Evolutionary conservation across 2,113 vertebrate genomes (phyloP).

Genomic region (Ailuropoda melanoleuca): DNA sequence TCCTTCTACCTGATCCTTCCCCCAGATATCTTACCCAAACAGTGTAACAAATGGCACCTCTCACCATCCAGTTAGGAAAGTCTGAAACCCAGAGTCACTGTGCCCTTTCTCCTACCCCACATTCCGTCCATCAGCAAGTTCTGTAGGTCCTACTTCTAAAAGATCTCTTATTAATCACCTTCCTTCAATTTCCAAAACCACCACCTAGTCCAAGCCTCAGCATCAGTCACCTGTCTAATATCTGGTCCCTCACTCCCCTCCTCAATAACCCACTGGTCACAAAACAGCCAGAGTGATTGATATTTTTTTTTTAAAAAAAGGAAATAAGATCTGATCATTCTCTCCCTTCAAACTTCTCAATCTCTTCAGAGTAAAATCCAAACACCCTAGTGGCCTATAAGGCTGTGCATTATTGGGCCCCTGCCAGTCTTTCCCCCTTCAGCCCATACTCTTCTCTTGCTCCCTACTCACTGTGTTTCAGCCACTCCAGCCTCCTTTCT

Average conservation of each 20-base stretch:
- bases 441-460: neutral
- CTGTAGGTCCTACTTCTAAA: slow-evolving; percentile 17
- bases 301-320: neutral
- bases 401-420: neutral
- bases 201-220: neutral
- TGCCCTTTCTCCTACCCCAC: neutral
- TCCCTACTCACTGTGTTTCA: neutral
- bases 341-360: neutral
- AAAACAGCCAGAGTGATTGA: neutral
- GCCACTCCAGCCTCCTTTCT: neutral
- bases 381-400: neutral
- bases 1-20: neutral
- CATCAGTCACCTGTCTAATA: neutral
- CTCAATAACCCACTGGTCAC: neutral
- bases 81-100: neutral
- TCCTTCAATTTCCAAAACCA: slow-evolving; percentile 42
- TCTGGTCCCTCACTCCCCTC: neutral
- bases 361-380: slow-evolving; percentile 46
- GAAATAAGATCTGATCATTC: neutral
- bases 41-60: neutral
- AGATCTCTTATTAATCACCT: slow-evolving; percentile 1
- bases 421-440: neutral
- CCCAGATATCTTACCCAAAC: neutral
- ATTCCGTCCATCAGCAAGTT: neutral
- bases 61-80: neutral